phyloP scores from a whole-genome alignment of 1,140 invertebrate genomes.

The Gryon sp. region DNA sequence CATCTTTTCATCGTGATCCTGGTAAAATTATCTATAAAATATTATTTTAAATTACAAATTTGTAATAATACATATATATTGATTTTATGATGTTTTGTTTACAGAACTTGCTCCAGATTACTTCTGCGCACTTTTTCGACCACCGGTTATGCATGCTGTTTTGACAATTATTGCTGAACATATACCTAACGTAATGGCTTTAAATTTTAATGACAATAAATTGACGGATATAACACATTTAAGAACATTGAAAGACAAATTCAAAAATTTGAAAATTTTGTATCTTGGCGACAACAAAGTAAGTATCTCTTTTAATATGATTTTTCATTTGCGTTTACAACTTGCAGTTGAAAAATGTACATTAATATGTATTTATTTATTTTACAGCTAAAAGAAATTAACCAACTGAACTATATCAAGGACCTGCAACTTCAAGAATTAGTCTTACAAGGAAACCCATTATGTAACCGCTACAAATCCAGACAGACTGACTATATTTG shows the following conservation, averaged over 20 bases:
- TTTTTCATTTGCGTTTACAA: background rate
- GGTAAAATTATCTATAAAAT: conserved; percentile 72
- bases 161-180: conserved; percentile 89
- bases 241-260: conserved; percentile 82
- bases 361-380: conserved; percentile 4
- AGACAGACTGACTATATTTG: conserved; percentile 87
- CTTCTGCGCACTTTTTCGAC: conserved; percentile 87
- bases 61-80: background rate
- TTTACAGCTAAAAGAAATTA: conserved; percentile 84
- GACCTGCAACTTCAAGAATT: conserved; percentile 87
- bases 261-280: conserved; percentile 88
- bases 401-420: conserved; percentile 85
- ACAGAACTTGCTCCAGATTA: conserved; percentile 84
- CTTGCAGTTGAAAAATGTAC: background rate
- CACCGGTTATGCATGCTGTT: conserved; percentile 85
- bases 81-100: conserved; percentile 54
- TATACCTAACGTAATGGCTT: conserved; percentile 88
- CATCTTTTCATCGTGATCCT: conserved; percentile 88
- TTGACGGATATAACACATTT: conserved; percentile 85
- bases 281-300: conserved; percentile 92
- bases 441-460: conserved; percentile 88
- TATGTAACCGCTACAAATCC: conserved; percentile 88
- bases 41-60: background rate
- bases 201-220: conserved; percentile 92
- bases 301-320: conserved; percentile 70